These are phyloP conservation scores for Naso thynnoides DNA, from an alignment of 2,797 vertebrate genomes.

Conservation along the genomic window DNA sequence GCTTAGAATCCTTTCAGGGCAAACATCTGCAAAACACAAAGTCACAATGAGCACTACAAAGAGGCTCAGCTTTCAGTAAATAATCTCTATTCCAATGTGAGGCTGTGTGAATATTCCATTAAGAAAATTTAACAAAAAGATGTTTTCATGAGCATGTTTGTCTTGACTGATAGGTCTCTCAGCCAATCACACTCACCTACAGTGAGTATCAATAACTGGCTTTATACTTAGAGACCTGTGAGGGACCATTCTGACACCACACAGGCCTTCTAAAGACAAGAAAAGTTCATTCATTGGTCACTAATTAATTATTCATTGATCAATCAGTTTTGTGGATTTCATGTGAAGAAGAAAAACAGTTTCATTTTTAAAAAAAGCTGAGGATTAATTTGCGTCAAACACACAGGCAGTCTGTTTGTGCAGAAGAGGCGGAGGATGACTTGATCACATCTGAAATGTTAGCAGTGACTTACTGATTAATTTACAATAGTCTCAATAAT, in stretches of 20 bases:
- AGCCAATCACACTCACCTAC: constrained; percentile 17
- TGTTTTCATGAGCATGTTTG: not conserved
- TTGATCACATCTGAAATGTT: constrained; percentile 51
- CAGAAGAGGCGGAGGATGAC: constrained; percentile 2
- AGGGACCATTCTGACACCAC: constrained; percentile 3
- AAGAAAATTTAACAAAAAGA: not conserved
- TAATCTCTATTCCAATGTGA: not conserved
- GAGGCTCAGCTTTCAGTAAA: constrained; percentile 38
- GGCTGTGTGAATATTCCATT: constrained; percentile 5
- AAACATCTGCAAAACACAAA: constrained; percentile 5
- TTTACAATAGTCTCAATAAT: constrained; percentile 21
- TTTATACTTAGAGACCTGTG: not conserved
- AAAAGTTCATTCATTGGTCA: not conserved
- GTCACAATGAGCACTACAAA: not conserved
- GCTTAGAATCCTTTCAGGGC: constrained; percentile 18
- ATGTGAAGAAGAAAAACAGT: not conserved
- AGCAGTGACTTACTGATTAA: constrained; percentile 19
- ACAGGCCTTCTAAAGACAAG: constrained; percentile 1
- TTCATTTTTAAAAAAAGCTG: constrained; percentile 25
- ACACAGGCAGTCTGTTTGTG: constrained; percentile 4
- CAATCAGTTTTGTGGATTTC: constrained; percentile 11
- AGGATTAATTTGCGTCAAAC: not conserved
- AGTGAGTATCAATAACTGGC: not conserved
- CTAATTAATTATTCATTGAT: constrained; percentile 19
- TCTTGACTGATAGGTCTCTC: constrained; percentile 2